Evolutionary conservation across 2,113 vertebrate genomes (phyloP).

Genomic region (Puffinus mauretanicus): DNA sequence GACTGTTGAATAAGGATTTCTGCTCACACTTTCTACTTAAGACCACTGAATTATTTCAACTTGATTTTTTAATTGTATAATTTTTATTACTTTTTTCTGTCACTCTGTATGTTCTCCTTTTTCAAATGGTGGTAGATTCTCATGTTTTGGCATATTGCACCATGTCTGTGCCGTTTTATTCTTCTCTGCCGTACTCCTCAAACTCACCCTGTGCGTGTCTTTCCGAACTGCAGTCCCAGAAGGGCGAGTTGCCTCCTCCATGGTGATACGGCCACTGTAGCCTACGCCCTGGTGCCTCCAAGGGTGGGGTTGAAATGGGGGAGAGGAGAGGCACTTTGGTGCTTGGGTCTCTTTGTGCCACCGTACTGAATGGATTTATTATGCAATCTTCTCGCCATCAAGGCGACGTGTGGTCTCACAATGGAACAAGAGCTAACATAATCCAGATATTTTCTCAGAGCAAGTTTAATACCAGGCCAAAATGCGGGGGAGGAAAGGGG

Average conservation of each 20-base stretch:
- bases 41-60: background rate
- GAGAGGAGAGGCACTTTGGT: background rate
- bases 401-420: conserved; percentile 18
- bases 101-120: background rate
- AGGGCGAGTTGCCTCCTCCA: background rate
- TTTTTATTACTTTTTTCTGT: background rate
- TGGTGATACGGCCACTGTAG: background rate
- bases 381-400: background rate
- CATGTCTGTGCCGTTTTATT: background rate
- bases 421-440: conserved; percentile 49
- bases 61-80: background rate
- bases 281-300: background rate
- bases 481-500: background rate
- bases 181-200: background rate
- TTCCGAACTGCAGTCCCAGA: background rate
- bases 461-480: conserved; percentile 6
- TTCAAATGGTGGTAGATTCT: background rate
- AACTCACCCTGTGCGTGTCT: background rate
- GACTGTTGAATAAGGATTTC: background rate
- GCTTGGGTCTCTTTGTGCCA: conserved; percentile 1
- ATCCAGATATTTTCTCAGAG: conserved; percentile 51
- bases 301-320: background rate
- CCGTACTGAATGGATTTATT: background rate
- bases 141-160: background rate
- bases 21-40: background rate